phyloP scores from a whole-genome alignment of 2,797 vertebrate species.

The Vireo griseus region DNA sequence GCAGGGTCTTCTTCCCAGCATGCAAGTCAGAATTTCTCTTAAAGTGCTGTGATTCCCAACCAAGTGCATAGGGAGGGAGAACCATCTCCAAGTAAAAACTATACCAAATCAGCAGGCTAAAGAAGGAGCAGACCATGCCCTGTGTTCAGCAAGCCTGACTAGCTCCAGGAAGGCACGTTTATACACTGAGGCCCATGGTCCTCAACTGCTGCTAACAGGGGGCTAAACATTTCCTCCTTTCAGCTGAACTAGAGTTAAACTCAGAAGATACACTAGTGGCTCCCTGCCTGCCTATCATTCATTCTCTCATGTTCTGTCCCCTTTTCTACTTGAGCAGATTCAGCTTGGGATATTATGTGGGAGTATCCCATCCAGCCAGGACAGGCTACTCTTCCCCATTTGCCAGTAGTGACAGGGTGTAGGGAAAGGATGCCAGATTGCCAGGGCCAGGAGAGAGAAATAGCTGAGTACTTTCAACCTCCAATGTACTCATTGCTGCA shows the following conservation, averaged over 20 bases:
- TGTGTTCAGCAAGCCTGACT: neutral
- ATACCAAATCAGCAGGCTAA: neutral
- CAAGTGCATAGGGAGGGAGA: neutral
- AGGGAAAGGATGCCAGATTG: neutral
- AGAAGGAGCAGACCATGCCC: neutral
- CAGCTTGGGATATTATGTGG: neutral
- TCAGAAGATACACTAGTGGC: neutral
- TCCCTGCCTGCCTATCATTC: neutral
- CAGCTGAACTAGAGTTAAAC: neutral
- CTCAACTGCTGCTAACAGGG: neutral
- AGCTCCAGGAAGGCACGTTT: neutral
- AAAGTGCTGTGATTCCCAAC: neutral
- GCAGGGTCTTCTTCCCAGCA: neutral
- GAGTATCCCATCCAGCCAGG: neutral
- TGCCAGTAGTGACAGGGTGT: neutral
- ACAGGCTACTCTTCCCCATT: neutral
- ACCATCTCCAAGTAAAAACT: neutral
- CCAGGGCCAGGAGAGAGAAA: neutral
- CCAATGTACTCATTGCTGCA: fast-evolving
- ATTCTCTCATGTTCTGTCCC: fast-evolving
- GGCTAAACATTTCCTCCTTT: neutral
- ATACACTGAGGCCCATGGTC: neutral
- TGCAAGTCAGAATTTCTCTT: neutral
- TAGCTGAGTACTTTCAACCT: neutral
- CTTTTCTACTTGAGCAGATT: neutral